Base-by-base conservation (phyloP, 2,113 vertebrate genomes). In the Chitala chitala region DNA sequence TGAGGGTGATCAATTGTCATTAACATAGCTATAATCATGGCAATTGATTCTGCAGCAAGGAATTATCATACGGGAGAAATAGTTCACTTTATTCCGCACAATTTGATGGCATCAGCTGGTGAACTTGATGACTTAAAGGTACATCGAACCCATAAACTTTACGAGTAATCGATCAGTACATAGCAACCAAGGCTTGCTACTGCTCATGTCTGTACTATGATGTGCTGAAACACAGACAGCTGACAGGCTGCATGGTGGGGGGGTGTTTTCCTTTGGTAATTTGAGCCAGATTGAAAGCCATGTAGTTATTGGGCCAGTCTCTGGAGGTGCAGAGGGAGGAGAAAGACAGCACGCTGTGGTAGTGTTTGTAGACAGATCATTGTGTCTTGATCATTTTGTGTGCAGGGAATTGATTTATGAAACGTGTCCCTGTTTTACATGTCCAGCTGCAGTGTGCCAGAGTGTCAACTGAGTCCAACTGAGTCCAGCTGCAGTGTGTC, bases 161-260 rank as follows among this genome's bases (percentile, higher is more conserved):
- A 76, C 77, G 75, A 78, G 78, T 74, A 64, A 70, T 54, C 24
- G 48, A 74, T 82, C 80, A 8, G 78, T 82, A 74, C 29, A n/a
- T n/a, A n/a, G n/a, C n/a, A n/a, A n/a, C n/a, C n/a, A n/a, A 22
- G 58, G 59, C 46, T 70, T 64, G 76, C 77, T 73, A 81, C 59
- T 13, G 40, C 69, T 58, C 17, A 5, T 44, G 12, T 20, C 31
- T 22, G 31, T n/a, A 53, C 22, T 15, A 15, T 4, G 50, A 53
- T 8, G 51, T 17, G 4, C 51, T 54, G 51, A 54, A 22, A 58
- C 17, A 5, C 55, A 58, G 56, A 58, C 10, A 0, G 1, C 55
- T 58, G 26, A 58, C 26, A 58, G 26, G 4, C 56, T 29, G 56
- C 4, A 0, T 0, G 10, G 0, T 29, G 26, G 55, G 31, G 1